Evolutionary conservation across 2,888 invertebrate genomes (phyloP), one percentile per base, ranked within the genome.

Genomic region (Vesta saturnalis): DNA sequence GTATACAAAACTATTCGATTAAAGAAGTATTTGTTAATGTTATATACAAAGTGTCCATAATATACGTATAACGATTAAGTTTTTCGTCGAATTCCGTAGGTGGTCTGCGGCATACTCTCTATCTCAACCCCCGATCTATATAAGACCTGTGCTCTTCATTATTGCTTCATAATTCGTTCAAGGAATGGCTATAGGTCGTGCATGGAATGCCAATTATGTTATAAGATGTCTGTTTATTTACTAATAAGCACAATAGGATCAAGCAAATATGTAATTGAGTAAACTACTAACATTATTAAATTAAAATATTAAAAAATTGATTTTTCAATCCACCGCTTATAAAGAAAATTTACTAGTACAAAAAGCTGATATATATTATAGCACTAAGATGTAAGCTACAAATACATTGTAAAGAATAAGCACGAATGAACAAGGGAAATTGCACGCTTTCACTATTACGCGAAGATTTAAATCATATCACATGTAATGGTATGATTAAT

Each of bases 81-180:
- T 52, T 49, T 64, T 64, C 57, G 61, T 69, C 74, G 69, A 73
- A 73, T 77, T 69, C 74, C 74, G 76, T 79, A 78, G 80, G 81
- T 81, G 81, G 80, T 78, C 80, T 73, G 73, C 57, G 70, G 76
- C 74, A 76, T 75, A 74, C 76, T 73, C 71, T 70, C 76, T 78
- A 78, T 79, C 79, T 76, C 22, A 72, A 74, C 77, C 78, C 79
- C 75, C 76, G 77, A 80, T 79, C 79, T 77, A 69, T 74, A 76
- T 52, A 74, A 74, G 76, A 75, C 76, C 77, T 76, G 76, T 77
- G 79, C 78, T 80, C 80, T 81, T 82, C 81, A 83, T 83, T 83
- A 83, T 82, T 82, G 80, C 82, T 77, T 80, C 81, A 81, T 83
- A 83, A 81, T 79, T 82, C 78, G 77, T 79, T 71, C 71, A 52